These are phyloP conservation scores for Nebria ingens DNA, from an alignment of 1,140 invertebrate species.

Conservation along the genomic window DNA sequence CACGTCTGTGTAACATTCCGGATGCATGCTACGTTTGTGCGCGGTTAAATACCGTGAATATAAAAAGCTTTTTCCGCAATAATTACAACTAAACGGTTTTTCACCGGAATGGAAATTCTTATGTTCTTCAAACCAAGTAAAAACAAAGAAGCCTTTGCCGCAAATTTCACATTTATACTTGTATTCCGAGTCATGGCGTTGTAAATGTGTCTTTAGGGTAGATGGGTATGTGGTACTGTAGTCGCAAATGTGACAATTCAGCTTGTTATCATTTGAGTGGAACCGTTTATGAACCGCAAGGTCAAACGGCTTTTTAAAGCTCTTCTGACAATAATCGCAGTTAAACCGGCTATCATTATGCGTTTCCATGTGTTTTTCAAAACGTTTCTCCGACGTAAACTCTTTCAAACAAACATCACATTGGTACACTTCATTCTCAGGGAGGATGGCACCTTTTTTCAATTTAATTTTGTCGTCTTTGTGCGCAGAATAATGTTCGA, in stretches of 20 bases:
- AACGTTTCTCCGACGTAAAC: conserved; percentile 40
- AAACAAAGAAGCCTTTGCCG: conserved; percentile 38
- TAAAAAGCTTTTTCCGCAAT: conserved; percentile 46
- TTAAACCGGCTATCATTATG: conserved; percentile 32
- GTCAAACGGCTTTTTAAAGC: conserved; percentile 26
- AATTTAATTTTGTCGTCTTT: conserved; percentile 15
- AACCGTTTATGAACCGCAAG: conserved; percentile 26
- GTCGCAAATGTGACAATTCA: conserved; percentile 34
- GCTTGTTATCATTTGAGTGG: conserved; percentile 29
- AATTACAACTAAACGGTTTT: conserved; percentile 48
- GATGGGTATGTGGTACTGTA: conserved; percentile 35
- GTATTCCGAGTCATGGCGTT: conserved; percentile 33
- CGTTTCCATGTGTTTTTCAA: conserved; percentile 44
- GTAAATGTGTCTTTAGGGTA: conserved; percentile 32
- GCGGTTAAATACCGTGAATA: conserved; percentile 35
- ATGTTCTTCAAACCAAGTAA: conserved; percentile 44
- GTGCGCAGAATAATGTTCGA: not conserved
- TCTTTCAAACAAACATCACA: conserved; percentile 44
- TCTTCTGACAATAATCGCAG: conserved; percentile 27
- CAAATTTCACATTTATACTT: conserved; percentile 41
- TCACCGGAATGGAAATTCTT: conserved; percentile 48
- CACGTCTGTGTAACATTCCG: conserved; percentile 16
- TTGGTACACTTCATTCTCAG: conserved; percentile 16
- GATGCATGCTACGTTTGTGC: conserved; percentile 35
- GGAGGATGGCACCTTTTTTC: not conserved